Evolutionary conservation across 2,888 invertebrate genomes (phyloP), one percentile per base, ranked within the genome.

Genomic region (Euzetes globulus): DNA sequence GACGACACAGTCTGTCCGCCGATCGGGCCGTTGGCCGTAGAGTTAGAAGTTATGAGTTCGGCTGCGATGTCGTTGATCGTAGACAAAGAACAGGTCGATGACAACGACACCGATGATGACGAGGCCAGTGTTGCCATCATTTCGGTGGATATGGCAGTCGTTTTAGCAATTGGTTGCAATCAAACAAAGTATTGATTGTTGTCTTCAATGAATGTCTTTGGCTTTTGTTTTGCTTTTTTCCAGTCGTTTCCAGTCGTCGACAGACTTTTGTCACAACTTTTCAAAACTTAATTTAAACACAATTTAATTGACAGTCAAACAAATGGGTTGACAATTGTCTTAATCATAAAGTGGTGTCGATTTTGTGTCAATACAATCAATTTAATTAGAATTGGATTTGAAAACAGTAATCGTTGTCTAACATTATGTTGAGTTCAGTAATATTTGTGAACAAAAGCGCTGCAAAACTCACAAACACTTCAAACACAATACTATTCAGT

Each of bases 111-210:
- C 37, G 68, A 68, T 19, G 68, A 37, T 5, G 68, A 37, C 68
- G 68, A 41, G 68, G 68, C 68, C 22, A 68, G 33, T 22, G 68
- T 68, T 68, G 68, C 68, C 68, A 68, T 68, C 68, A 68, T 68
- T 68, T 68, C 68, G 37, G 45, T 29, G 17, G 19, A 3, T n/a
- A 22, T 68, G 9, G n/a, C 13, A 17, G 33, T 63, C 11, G 17
- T 29, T 29, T 29, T 29, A 4, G 33, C 63, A 63, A 33, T n/a
- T 63, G 63, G 27, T 9, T 13, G 33, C 37, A 63, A 33, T 63
- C 33, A 33, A 63, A 13, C n/a, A 25, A 55, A 13, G 11, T 13
- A 55, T 22, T 41, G 41, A 41, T 41, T 41, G 13, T 41, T 41
- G 41, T 41, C 41, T 41, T 41, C 41, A 41, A 41, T 41, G 41